Evolutionary conservation across 2,888 invertebrate species (phyloP), one percentile per base, ranked within the genome.

Genomic region (Muschampia plurimacula): DNA sequence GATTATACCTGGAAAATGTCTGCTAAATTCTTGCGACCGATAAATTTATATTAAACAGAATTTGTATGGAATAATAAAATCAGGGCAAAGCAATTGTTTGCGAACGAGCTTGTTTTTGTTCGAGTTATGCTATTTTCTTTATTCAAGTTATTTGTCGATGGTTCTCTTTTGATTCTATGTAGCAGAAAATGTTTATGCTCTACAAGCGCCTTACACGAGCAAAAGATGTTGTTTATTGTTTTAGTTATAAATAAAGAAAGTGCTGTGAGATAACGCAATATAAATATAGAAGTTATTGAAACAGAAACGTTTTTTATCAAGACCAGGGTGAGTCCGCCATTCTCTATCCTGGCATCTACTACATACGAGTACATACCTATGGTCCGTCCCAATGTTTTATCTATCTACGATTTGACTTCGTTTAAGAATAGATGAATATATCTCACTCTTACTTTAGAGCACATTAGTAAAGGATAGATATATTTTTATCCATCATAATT

Each of bases 1-100:
- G 66, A 71, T 71, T 72, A 67, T 72, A 72, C 72, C 72, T 72
- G 72, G n/a, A 67, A 62, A 72, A 39, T 67, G 62, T 67, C 67
- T 72, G 70, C 70, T 66, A 62, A 67, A 62, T 57, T 66, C 52
- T n/a, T 10, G 41, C 52, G 49, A 49, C 32, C 49, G 28, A 60
- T 66, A 71, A 66, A 71, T 62, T 72, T 72, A 44, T 67, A 66
- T 67, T 60, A 62, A 52, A 67, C 46, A 32, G 13, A 65, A 52
- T 71, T 52, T 66, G 60, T 66, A 60, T 8, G 49, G 66, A 60
- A 60, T 66, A 65, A 66, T 71, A 71, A 59, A 71, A 60, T 28
- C 7, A 6, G 10, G 39, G 57, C 12, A 32, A 12, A 22, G 15
- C 46, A 13, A 41, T 66, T 28, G 44, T 15, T 64, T 49, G 57